Evolutionary conservation across 1,140 invertebrate genomes (phyloP).

Genomic region (Drosophila pruinosa): DNA sequence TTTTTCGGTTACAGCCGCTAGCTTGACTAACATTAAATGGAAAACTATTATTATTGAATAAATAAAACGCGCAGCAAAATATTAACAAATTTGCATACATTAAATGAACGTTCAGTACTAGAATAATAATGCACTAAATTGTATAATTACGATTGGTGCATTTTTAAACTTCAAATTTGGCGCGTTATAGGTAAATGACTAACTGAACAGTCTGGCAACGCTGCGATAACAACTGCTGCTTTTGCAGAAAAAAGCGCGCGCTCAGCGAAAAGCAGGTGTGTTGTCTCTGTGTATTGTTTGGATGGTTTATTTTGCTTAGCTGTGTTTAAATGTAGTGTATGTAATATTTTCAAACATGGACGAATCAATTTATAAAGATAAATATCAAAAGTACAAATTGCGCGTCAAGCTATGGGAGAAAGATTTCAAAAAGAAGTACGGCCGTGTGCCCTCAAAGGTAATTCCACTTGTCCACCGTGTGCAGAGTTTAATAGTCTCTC

Average conservation of each 20-base stretch:
- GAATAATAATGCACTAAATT: too few species aligned
- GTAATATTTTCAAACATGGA: conserved; percentile 53
- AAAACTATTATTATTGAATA: conserved; percentile 17
- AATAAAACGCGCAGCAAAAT: not conserved
- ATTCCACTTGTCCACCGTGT: not conserved
- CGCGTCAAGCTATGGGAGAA: conserved; percentile 91
- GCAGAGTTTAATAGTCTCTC: not conserved
- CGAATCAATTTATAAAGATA: conserved; percentile 71
- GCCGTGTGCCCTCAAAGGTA: conserved; percentile 89
- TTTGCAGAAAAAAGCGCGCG: conserved; percentile 43
- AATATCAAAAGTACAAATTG: conserved; percentile 86
- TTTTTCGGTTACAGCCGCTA: conserved; percentile 28
- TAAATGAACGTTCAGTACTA: too few species aligned
- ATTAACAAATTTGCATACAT: not conserved
- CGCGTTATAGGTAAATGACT: not conserved
- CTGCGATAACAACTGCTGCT: conserved; percentile 11
- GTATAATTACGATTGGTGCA: too few species aligned
- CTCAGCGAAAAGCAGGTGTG: conserved; percentile 56
- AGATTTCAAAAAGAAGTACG: conserved; percentile 87
- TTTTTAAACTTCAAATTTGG: conserved; percentile 3
- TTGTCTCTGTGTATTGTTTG: conserved; percentile 16
- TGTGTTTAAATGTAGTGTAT: conserved; percentile 29
- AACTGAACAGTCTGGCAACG: conserved; percentile 13
- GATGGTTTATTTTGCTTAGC: not conserved
- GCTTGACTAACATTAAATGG: conserved; percentile 36